These are phyloP conservation scores for Momotus momota DNA, from an alignment of 2,797 vertebrate genomes.

Conservation along the genomic window DNA sequence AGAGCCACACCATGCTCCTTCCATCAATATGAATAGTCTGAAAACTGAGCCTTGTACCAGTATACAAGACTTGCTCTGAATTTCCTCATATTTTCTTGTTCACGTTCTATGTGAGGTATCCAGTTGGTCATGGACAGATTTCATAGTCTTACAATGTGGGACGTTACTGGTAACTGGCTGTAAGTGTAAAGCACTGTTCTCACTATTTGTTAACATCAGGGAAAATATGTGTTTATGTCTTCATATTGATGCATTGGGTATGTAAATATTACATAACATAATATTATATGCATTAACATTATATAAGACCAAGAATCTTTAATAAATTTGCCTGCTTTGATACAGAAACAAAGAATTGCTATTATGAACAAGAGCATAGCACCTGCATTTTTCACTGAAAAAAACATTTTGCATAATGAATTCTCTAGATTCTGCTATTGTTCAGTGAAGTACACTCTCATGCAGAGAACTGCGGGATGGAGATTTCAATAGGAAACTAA, in stretches of 20 bases:
- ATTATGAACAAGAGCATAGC: neutral
- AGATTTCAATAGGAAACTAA: conserved; percentile 34
- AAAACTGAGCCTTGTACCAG: neutral
- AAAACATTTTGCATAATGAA: conserved; percentile 9
- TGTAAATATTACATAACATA: neutral
- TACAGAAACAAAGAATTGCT: conserved; percentile 23
- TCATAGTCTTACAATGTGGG: neutral
- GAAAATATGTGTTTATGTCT: neutral
- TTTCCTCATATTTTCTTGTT: neutral
- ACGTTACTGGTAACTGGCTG: neutral
- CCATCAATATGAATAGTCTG: neutral
- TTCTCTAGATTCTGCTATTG: conserved; percentile 37
- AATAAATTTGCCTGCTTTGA: neutral
- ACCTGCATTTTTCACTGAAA: conserved; percentile 30
- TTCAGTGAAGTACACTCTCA: conserved; percentile 31
- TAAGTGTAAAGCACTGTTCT: neutral
- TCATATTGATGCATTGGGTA: neutral
- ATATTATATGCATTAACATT: neutral
- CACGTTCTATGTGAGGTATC: neutral
- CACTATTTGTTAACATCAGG: neutral
- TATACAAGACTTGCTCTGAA: neutral
- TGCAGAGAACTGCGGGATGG: conserved; percentile 32
- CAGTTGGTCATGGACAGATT: neutral
- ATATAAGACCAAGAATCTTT: neutral
- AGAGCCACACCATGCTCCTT: neutral